These are phyloP conservation scores for Zenarchopterus dispar DNA, from an alignment of 2,797 vertebrate species.

Conservation along the genomic window DNA sequence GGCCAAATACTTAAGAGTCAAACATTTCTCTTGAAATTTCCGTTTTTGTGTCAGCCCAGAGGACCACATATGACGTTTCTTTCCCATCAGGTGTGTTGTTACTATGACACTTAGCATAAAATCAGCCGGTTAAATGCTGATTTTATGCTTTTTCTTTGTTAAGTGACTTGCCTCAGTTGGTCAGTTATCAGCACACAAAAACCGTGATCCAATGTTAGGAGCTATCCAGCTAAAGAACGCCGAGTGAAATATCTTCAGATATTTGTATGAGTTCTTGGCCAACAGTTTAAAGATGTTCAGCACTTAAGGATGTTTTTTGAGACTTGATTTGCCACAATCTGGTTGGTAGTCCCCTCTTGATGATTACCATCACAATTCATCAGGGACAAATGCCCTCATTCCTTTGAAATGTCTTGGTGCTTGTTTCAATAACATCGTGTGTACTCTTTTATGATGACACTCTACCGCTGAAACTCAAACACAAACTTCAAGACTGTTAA, in stretches of 20 bases:
- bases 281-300: slow-evolving; percentile 28
- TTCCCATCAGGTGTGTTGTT: too few species aligned
- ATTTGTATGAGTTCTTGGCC: slow-evolving; percentile 15
- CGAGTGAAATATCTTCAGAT: slow-evolving; percentile 7
- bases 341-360: slow-evolving; percentile 37
- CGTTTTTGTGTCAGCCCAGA: too few species aligned
- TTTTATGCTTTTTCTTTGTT: too few species aligned
- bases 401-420: slow-evolving; percentile 63
- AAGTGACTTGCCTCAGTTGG: too few species aligned
- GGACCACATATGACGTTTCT: too few species aligned
- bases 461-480: slow-evolving; percentile 65
- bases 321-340: slow-evolving; percentile 22
- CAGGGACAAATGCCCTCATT: slow-evolving; percentile 49
- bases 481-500: slow-evolving; percentile 75
- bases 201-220: too few species aligned
- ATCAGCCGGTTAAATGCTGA: too few species aligned
- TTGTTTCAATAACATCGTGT: slow-evolving; percentile 66
- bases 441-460: slow-evolving; percentile 72
- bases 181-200: too few species aligned
- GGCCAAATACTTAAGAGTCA: too few species aligned
- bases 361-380: slow-evolving; percentile 45
- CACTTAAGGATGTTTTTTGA: slow-evolving; percentile 16
- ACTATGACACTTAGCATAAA: too few species aligned
- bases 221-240: too few species aligned
- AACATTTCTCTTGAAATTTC: too few species aligned